Conservation (phyloP, 2,888 invertebrate species). For the Leptinotarsa haldemani region DNA sequence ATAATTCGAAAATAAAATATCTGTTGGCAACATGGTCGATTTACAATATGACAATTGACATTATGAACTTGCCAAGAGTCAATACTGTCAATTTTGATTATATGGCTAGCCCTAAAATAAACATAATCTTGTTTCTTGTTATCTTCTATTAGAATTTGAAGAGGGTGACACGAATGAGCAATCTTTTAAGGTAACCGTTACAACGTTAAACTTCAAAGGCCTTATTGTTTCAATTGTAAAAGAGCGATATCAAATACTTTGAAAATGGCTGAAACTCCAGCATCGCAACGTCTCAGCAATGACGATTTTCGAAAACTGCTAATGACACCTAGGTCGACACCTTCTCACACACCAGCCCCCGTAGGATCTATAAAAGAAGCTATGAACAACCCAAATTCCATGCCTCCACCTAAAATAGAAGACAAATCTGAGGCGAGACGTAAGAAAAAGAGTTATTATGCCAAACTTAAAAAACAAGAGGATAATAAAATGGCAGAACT, state of each 20-base stretch:
- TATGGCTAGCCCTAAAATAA: too few species aligned
- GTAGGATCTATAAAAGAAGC: slow-evolving; percentile 77
- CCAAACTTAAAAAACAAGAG: slow-evolving; percentile 92
- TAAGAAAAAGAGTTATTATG: slow-evolving; percentile 96
- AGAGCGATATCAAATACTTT: not conserved
- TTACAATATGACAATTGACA: too few species aligned
- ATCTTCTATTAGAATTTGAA: too few species aligned
- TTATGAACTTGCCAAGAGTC: too few species aligned
- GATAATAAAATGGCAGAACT: slow-evolving; percentile 94
- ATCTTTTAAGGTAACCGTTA: too few species aligned
- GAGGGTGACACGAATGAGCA: too few species aligned
- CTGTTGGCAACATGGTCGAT: too few species aligned
- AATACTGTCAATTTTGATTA: too few species aligned
- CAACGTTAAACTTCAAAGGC: too few species aligned
- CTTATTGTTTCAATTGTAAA: not conserved
- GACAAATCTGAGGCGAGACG: slow-evolving; percentile 86
- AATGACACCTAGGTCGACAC: slow-evolving; percentile 91
- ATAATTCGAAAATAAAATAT: too few species aligned
- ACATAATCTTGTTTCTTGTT: too few species aligned
- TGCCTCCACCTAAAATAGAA: slow-evolving; percentile 68
- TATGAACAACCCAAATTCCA: slow-evolving; percentile 70
- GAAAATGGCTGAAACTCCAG: slow-evolving; percentile 69
- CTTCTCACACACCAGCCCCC: slow-evolving; percentile 70
- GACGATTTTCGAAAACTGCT: slow-evolving; percentile 96
- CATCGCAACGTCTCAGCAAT: slow-evolving; percentile 89